These are phyloP conservation scores for Prunella himalayana DNA, from an alignment of 2,113 vertebrate species.

Conservation along the genomic window DNA sequence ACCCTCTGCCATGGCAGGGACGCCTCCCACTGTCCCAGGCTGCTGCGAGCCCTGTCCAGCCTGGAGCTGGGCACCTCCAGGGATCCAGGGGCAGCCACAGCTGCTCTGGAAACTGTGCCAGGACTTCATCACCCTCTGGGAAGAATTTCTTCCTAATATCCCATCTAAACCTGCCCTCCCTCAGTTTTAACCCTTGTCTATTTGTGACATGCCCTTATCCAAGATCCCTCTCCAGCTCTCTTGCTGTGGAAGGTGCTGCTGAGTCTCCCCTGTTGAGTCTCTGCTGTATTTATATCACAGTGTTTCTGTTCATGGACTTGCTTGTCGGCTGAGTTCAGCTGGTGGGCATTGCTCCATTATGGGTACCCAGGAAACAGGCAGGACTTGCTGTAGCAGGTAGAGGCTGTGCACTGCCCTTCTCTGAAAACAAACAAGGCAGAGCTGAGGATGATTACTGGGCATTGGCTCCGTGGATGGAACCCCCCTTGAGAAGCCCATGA, in stretches of 20 bases:
- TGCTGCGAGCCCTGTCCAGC: not conserved
- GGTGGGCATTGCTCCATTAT: not conserved
- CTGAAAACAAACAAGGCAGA: not conserved
- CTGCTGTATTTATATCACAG: fast-evolving
- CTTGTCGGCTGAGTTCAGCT: not conserved
- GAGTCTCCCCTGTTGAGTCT: not conserved
- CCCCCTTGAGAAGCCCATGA: not conserved
- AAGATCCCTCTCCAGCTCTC: not conserved
- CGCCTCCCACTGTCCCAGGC: fast-evolving
- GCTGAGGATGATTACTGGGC: not conserved
- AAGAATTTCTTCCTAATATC: not conserved
- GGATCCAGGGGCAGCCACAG: not conserved
- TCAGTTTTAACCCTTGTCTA: not conserved
- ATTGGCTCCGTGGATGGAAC: not conserved
- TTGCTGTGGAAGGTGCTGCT: too few species aligned
- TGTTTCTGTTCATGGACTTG: not conserved
- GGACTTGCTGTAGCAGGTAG: not conserved
- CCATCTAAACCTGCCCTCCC: not conserved
- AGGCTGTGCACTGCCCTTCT: not conserved
- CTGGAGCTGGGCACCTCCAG: not conserved
- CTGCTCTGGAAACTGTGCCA: not conserved
- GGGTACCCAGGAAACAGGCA: not conserved
- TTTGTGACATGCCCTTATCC: not conserved
- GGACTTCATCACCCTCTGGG: fast-evolving
- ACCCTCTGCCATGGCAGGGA: not conserved